Conservation (phyloP, 2,113 vertebrate species). For the Platysternon megacephalum region DNA sequence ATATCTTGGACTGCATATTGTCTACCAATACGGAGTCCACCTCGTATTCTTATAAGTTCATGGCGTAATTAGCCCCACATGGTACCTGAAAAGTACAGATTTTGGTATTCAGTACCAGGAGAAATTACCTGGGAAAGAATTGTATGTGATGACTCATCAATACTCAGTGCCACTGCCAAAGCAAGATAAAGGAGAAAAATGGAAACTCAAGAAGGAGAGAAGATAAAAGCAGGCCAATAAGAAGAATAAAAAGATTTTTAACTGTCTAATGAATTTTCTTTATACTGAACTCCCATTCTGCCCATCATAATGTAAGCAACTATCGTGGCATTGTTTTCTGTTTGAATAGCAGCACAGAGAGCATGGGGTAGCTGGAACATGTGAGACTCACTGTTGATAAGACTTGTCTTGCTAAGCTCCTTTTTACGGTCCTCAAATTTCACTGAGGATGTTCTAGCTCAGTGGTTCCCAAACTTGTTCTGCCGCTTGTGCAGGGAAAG, state of each 20-base stretch:
- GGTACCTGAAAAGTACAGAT: constrained; percentile 41
- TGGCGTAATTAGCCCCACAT: constrained; percentile 39
- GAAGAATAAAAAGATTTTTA: not conserved
- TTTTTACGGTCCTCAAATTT: rapidly evolving
- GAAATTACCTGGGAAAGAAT: constrained; percentile 59
- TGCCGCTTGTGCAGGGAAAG: too few relatives aligned
- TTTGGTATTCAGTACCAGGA: not conserved
- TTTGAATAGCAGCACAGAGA: rapidly evolving
- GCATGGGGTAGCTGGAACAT: rapidly evolving
- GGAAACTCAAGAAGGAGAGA: constrained; percentile 9
- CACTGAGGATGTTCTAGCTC: not conserved
- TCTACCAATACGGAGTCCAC: not conserved
- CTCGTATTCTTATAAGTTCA: not conserved
- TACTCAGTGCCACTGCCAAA: constrained; percentile 14
- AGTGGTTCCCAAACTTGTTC: too few relatives aligned
- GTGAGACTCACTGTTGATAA: not conserved
- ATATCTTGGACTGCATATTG: constrained; percentile 3
- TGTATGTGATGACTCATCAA: constrained; percentile 19
- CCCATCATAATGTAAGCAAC: not conserved
- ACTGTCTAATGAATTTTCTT: not conserved
- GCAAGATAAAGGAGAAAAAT: not conserved
- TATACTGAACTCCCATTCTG: not conserved
- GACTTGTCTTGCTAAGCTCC: rapidly evolving
- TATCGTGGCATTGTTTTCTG: not conserved
- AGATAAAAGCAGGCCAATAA: not conserved